Evolutionary conservation across 2,113 vertebrate species (phyloP), one percentile per base, ranked within the genome.

Genomic region (Dunckerocampus dactyliophorus): DNA sequence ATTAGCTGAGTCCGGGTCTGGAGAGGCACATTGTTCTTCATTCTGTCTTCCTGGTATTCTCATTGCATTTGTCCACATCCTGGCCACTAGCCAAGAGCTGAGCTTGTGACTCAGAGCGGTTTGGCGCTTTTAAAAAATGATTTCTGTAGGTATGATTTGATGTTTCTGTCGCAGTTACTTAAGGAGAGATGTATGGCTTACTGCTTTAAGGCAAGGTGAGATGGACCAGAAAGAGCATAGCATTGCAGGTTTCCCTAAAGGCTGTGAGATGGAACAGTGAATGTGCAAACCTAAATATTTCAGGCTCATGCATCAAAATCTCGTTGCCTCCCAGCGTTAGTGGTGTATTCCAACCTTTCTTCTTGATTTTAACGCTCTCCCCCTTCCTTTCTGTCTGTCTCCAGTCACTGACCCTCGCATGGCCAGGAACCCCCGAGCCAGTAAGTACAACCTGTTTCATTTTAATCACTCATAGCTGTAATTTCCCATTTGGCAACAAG

Each of bases 321-420:
- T 70, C 69, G 72, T 70, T 76, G 49, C 65, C 45, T 71, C 62
- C 59, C 51, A 63, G 79, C 55, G 74, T 82, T 68, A 55, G 70
- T 76, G 72, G 81, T 71, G 70, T 53, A 68, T 72, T 82, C 75
- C 76, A 73, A 76, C 76, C 63, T 82, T 71, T 65, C 53, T 75
- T 65, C 64, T 65, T 65, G 15, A 81, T 58, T 70, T 60, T 62
- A 50, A 75, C 31, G 12, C 58, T 50, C 47, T 59, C 59, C 19
- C 59, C 21, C 31, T 15, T 42, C 48, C 21, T 9, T 14, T 43
- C 58, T 61, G 63, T 61, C 43, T 67, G 42, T 75, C 65, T 84
- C 21, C 79, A 92, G 91, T 13, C 60, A 89, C 89, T 28, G 91
- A 92, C 72, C 51, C 82, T 34, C 86, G 91, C 63, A 82, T 91